A percentile compares a stretch with the other conserved stretches of the same genome.
Evolutionary conservation across 2,888 invertebrate species (phyloP).

Genomic region (Leptodirus hochenwartii): DNA sequence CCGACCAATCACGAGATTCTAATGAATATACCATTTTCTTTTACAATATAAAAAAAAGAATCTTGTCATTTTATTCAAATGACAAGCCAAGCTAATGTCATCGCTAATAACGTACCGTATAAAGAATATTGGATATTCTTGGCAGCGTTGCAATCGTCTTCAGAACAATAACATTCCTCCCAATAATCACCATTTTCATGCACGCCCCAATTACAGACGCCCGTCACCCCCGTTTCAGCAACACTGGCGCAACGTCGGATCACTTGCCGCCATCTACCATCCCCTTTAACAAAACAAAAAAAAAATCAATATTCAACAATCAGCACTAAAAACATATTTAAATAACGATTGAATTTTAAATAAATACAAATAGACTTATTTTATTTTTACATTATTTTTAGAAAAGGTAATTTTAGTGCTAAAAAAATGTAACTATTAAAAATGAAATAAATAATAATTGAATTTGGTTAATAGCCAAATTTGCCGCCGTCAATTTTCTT

Average conservation of each 20-base stretch:
- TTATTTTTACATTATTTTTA: too few species aligned
- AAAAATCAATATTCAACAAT: conserved; percentile 2
- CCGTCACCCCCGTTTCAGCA: conserved; percentile 79
- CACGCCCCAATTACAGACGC: conserved; percentile 94
- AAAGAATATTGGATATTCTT: conserved; percentile 3
- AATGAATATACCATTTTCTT: too few species aligned
- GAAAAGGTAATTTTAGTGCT: too few species aligned
- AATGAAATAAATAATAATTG: too few species aligned
- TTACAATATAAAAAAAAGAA: too few species aligned
- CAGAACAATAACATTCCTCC: conserved; percentile 92
- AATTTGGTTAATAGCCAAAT: too few species aligned
- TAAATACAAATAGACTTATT: conserved; percentile 1
- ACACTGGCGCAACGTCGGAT: conserved; percentile 79
- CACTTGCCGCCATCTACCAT: conserved; percentile 86
- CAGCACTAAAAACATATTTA: background rate
- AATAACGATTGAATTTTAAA: background rate
- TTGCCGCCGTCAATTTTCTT: too few species aligned
- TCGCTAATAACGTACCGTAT: too few species aligned
- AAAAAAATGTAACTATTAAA: too few species aligned
- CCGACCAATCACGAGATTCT: too few species aligned
- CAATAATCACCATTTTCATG: conserved; percentile 88
- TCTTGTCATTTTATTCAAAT: too few species aligned
- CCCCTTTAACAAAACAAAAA: conserved; percentile 45
- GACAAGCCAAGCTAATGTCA: too few species aligned
- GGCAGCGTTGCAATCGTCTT: conserved; percentile 65